Conservation (phyloP, 30 jellyfish, hydroid and myxozoan species). For the Turritopsis dohrnii region DNA sequence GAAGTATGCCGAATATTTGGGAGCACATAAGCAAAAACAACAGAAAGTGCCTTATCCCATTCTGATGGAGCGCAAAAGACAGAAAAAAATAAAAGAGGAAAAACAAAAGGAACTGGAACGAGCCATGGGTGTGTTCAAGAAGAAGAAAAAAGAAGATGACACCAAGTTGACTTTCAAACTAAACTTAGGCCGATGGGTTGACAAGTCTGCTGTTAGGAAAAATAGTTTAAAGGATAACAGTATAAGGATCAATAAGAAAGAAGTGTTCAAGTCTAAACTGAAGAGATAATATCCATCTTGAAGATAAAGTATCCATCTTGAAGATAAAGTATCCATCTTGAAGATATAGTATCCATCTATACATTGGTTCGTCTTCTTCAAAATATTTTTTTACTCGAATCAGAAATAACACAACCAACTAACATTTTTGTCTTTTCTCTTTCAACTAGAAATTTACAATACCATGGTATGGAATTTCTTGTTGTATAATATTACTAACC, state of each 20-base stretch:
- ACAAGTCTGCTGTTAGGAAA: slow-evolving; percentile 35
- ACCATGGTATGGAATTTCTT: neutral
- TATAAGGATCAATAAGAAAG: neutral
- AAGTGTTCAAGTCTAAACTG: neutral
- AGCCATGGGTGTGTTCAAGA: slow-evolving; percentile 61
- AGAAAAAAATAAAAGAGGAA: slow-evolving; percentile 36
- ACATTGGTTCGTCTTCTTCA: neutral
- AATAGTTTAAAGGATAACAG: slow-evolving; percentile 26
- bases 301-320: no score
- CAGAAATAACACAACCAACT: neutral
- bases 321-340: no score
- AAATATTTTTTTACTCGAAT: no score
- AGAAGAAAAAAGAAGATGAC: slow-evolving; percentile 48
- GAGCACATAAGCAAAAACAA: slow-evolving; percentile 62
- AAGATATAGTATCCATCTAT: no score
- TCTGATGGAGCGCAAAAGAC: slow-evolving; percentile 33
- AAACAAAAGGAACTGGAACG: slow-evolving; percentile 43
- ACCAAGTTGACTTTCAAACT: slow-evolving; percentile 9
- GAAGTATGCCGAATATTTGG: slow-evolving; percentile 42
- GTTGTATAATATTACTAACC: neutral
- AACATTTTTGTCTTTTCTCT: neutral
- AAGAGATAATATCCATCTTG: neutral
- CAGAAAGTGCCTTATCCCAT: slow-evolving; percentile 67
- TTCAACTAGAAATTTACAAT: neutral
- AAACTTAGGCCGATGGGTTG: slow-evolving; percentile 64